Percentiles rank a stretch among this genome's conserved stretches.
phyloP scores from a whole-genome alignment of 2,797 vertebrate genomes.

The Erithacus rubecula region DNA sequence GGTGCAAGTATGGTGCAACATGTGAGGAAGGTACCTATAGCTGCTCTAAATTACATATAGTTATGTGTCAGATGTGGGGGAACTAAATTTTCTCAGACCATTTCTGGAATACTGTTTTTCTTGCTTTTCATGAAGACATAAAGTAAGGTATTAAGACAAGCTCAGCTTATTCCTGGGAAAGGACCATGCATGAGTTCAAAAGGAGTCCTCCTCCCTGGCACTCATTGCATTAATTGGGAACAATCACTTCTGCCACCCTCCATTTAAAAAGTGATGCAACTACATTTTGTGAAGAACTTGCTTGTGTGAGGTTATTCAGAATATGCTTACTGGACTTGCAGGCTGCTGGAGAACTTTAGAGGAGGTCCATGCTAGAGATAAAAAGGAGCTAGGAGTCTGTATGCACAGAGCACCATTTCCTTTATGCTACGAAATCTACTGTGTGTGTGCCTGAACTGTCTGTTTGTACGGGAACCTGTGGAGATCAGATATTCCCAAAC shows the following conservation, averaged over 20 bases:
- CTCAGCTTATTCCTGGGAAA: not conserved
- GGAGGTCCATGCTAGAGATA: not conserved
- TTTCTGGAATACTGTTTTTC: not conserved
- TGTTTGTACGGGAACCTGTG: rapidly evolving
- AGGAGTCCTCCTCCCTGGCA: not conserved
- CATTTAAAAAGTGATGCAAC: not conserved
- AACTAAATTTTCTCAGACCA: not conserved
- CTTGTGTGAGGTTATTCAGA: not conserved
- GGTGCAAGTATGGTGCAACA: not conserved
- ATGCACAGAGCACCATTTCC: not conserved
- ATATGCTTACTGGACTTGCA: not conserved
- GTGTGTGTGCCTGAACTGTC: not conserved
- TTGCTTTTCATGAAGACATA: not conserved
- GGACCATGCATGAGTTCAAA: not conserved
- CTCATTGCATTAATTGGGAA: not conserved
- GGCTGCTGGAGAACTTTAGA: not conserved
- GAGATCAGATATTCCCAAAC: not conserved
- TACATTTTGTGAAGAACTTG: not conserved
- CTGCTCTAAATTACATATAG: not conserved
- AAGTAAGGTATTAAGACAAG: not conserved
- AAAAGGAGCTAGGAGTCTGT: not conserved
- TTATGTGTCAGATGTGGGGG: rapidly evolving
- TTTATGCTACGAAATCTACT: not conserved
- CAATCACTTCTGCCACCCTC: not conserved
- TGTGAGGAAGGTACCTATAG: not conserved